Conservation (phyloP, 2,797 vertebrate species). For the Amblyopsis hoosieri region DNA sequence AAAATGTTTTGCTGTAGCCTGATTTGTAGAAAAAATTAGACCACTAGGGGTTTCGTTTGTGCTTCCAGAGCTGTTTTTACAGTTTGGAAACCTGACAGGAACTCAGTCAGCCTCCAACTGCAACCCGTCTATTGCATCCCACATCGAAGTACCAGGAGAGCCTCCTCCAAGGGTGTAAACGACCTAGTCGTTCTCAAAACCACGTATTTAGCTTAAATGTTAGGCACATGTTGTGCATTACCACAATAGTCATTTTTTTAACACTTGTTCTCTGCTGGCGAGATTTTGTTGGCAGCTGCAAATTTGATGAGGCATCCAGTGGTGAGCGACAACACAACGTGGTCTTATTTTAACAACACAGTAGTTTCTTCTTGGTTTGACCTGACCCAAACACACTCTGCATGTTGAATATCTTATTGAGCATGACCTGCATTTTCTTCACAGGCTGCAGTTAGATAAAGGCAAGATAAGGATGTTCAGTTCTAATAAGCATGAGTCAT, state of each 20-base stretch:
- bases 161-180: constrained; percentile 22
- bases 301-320: constrained; percentile 22
- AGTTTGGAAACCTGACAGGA: not conserved
- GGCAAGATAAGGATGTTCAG: constrained; percentile 8
- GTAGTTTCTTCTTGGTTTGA: constrained; percentile 38
- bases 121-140: not conserved
- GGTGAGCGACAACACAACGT: constrained; percentile 3
- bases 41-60: constrained; percentile 2
- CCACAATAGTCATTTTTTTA: not conserved
- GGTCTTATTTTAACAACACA: constrained; percentile 1
- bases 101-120: not conserved
- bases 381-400: constrained; percentile 25
- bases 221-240: constrained; percentile 12
- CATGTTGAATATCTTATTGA: constrained; percentile 29
- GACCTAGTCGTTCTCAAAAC: constrained; percentile 28
- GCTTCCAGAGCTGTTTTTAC: constrained; percentile 1
- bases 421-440: constrained; percentile 50
- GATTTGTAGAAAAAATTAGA: not conserved
- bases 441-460: constrained; percentile 25
- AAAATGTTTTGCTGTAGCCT: constrained; percentile 5
- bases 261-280: constrained; percentile 7
- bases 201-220: constrained; percentile 15
- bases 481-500: not conserved
- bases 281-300: constrained; percentile 14
- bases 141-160: constrained; percentile 19